These are phyloP conservation scores for Fundulus diaphanus DNA, from an alignment of 2,797 vertebrate species.

Conservation along the genomic window DNA sequence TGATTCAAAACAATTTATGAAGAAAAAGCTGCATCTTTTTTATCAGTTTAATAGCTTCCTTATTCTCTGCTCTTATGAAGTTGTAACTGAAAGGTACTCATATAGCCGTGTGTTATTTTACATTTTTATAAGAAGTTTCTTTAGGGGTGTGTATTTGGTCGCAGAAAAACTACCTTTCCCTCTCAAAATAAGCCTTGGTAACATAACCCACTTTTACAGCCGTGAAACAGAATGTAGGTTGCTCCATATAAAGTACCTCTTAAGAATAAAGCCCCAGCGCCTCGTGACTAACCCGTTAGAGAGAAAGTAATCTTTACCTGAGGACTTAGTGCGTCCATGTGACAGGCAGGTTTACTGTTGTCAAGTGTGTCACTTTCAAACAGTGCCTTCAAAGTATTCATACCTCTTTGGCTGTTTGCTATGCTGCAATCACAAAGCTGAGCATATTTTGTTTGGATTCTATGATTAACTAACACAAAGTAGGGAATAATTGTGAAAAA, in stretches of 20 bases:
- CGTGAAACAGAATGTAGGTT: conserved; percentile 7
- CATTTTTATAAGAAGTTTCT: conserved; percentile 22
- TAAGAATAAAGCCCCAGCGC: conserved; percentile 39
- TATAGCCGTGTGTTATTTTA: neutral
- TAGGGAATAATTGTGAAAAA: neutral
- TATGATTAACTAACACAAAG: neutral
- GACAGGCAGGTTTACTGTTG: conserved; percentile 40
- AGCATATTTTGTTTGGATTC: neutral
- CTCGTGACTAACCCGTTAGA: conserved; percentile 31
- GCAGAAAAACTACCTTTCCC: conserved; percentile 1
- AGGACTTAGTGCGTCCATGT: conserved; percentile 28
- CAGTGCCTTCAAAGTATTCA: neutral
- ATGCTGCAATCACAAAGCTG: neutral
- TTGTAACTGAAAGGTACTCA: neutral
- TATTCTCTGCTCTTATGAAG: conserved; percentile 23
- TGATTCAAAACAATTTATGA: conserved; percentile 48
- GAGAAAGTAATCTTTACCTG: conserved; percentile 56
- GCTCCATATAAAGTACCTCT: conserved; percentile 27
- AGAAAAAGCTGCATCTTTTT: conserved; percentile 45
- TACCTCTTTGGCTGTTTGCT: neutral
- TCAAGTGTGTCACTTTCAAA: conserved; percentile 20
- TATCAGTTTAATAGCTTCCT: conserved; percentile 56
- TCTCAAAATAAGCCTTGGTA: conserved; percentile 1
- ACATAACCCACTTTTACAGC: conserved; percentile 8
- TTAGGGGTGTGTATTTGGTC: conserved; percentile 4